Evolutionary conservation across 2,797 vertebrate species (phyloP), one percentile per base, ranked within the genome.

Genomic region (Hyperoplus immaculatus): DNA sequence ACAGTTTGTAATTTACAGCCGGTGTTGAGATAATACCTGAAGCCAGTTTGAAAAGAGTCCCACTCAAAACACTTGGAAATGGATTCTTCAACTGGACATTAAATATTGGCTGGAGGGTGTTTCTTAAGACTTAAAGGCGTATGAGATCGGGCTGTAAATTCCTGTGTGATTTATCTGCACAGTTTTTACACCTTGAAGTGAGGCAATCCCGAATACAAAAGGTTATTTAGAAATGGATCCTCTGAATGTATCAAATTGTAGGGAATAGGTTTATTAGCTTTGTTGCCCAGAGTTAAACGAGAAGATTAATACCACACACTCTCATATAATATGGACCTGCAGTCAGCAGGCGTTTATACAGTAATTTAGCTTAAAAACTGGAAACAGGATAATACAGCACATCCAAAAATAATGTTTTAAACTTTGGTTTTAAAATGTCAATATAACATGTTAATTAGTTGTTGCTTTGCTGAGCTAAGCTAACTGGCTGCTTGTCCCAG

Each of bases 1-100:
- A 56, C 50, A n/a, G 56, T 7, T 12, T 71, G 12, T 58, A 47
- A 56, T 72, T 72, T 12, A 56, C 63, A 67, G 56, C 8, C 57
- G 0, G 63, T n/a, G 57, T 39, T 56, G 77, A 12, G 59, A 54
- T 54, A 21, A 75, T 16, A 41, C 41, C 9, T 36, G 29, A 62
- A 53, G 77, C 16, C 58, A 14, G 4, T 61, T n/a, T 78, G 49
- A 49, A n/a, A 53, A 53, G 51, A 53, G 6, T 53, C 10, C 8
- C n/a, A 2, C 51, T 53, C n/a, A 53, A 53, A 53, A 15, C 51
- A 53, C 51, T 53, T 51, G 46, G n/a, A 57, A 66, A 62, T 45
- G 2, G 45, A 63, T 45, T 54, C 4, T 46, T 43, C n/a, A 46
- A 3, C 5, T 63, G 58, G 73, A 58, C 5, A 72, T 73, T 46